Percentiles rank a stretch among this genome's conserved stretches.
phyloP scores from a whole-genome alignment of 2,797 vertebrate genomes.

The Gouania willdenowi region DNA sequence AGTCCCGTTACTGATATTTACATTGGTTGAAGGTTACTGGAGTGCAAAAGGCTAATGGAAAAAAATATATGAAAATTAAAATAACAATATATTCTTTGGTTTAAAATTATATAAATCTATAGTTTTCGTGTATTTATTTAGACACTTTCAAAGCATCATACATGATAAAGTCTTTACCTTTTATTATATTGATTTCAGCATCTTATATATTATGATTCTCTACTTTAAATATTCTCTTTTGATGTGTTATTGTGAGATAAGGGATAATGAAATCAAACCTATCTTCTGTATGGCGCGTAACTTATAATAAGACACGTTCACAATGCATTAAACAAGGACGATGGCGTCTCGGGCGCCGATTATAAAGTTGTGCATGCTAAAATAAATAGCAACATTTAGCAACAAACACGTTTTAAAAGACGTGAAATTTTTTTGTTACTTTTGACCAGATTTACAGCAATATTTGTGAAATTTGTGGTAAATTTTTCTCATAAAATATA shows the following conservation, averaged over 20 bases:
- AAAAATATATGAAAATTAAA: slow-evolving; percentile 42
- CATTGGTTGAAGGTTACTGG: slow-evolving; percentile 31
- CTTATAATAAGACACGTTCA: slow-evolving; percentile 61
- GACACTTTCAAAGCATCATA: slow-evolving; percentile 17
- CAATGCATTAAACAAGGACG: slow-evolving; percentile 60
- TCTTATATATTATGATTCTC: slow-evolving; percentile 17
- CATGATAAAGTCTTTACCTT: slow-evolving; percentile 45
- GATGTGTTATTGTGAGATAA: slow-evolving; percentile 23
- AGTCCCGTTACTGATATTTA: slow-evolving; percentile 44
- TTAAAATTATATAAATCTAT: slow-evolving; percentile 59
- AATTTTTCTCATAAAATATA: too few species aligned
- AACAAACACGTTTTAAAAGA: too few species aligned
- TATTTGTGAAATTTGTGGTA: too few species aligned
- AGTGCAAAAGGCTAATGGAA: slow-evolving; percentile 52
- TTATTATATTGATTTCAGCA: slow-evolving; percentile 23
- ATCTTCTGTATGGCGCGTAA: slow-evolving; percentile 20
- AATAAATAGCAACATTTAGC: too few species aligned
- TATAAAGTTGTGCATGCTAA: too few species aligned
- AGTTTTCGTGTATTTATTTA: slow-evolving; percentile 23
- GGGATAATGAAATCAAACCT: slow-evolving; percentile 30
- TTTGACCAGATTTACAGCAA: too few species aligned
- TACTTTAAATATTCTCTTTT: slow-evolving; percentile 36
- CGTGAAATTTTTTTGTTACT: too few species aligned
- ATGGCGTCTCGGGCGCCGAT: too few species aligned
- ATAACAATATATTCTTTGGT: slow-evolving; percentile 67